A percentile compares a stretch with the other conserved stretches of the same genome.
Conservation (phyloP, 2,113 vertebrate genomes). For the Tenebrosternarchus preto region DNA sequence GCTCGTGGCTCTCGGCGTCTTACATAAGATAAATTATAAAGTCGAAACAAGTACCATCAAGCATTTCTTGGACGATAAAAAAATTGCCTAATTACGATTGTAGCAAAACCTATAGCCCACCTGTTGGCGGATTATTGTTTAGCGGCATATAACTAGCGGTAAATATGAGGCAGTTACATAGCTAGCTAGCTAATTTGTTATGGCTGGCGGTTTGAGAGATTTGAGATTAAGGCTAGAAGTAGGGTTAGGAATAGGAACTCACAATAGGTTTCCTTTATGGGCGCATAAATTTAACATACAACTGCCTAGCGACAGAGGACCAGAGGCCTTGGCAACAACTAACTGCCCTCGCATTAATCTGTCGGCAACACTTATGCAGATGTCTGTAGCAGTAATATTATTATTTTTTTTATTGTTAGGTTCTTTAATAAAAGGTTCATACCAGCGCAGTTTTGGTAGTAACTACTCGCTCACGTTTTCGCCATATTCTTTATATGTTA, state of each 20-base stretch:
- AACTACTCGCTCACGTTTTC: background rate
- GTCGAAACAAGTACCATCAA: background rate
- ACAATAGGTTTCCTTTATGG: background rate
- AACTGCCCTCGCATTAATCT: too few species aligned
- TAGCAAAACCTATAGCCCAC: too few species aligned
- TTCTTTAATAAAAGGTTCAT: too few species aligned
- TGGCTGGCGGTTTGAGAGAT: constrained; percentile 15
- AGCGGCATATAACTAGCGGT: background rate
- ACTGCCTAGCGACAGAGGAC: too few species aligned
- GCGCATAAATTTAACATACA: background rate
- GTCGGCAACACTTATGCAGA: too few species aligned
- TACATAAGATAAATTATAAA: constrained; percentile 24
- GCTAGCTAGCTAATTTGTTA: constrained; percentile 6
- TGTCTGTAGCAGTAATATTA: too few species aligned
- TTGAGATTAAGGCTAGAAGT: constrained; percentile 25
- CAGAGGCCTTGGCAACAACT: too few species aligned
- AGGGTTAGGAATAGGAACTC: constrained; percentile 18
- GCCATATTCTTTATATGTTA: background rate
- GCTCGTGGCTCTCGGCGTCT: constrained; percentile 17
- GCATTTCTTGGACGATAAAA: background rate
- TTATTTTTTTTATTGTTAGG: too few species aligned
- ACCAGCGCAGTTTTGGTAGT: too few species aligned
- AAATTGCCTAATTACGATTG: background rate
- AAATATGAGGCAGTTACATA: constrained; percentile 33
- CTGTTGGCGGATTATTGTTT: background rate